phyloP scores from a whole-genome alignment of 2,113 vertebrate species.

The Aix galericulata region DNA sequence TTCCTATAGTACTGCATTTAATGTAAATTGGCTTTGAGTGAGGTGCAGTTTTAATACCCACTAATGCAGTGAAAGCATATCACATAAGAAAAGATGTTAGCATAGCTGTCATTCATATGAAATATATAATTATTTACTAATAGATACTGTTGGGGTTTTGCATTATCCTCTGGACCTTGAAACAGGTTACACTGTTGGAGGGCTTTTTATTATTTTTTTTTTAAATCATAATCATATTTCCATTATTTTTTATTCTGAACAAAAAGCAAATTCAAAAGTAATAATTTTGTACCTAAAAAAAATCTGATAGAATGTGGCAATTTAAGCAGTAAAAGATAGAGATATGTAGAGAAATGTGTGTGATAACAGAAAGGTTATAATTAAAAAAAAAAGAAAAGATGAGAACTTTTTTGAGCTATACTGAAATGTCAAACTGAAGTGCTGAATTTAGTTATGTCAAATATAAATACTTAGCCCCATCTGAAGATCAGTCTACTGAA shows the following conservation, averaged over 20 bases:
- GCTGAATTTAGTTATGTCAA: constrained; percentile 9
- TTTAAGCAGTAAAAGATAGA: not conserved
- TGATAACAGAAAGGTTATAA: not conserved
- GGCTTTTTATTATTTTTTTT: rapidly evolving
- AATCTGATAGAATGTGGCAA: not conserved
- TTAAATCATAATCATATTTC: not conserved
- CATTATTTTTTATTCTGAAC: not conserved
- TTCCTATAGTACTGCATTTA: not conserved
- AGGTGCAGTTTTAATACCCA: not conserved
- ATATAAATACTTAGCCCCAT: constrained; percentile 1
- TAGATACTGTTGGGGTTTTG: not conserved
- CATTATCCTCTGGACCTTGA: not conserved
- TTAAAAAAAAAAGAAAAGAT: not conserved
- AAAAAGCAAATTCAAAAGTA: not conserved
- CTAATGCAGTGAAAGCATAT: not conserved
- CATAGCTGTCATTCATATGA: not conserved
- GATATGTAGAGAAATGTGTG: not conserved
- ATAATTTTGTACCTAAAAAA: not conserved
- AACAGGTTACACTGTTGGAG: not conserved
- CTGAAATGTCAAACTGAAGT: not conserved
- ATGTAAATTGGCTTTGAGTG: not conserved
- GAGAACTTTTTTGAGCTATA: not conserved
- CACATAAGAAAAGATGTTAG: not conserved
- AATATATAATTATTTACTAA: not conserved
- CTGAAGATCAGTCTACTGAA: not conserved